A percentile compares a stretch with the other conserved stretches of the same genome.
Conservation (phyloP, 2,888 invertebrate genomes). For the Eilema depressum region DNA sequence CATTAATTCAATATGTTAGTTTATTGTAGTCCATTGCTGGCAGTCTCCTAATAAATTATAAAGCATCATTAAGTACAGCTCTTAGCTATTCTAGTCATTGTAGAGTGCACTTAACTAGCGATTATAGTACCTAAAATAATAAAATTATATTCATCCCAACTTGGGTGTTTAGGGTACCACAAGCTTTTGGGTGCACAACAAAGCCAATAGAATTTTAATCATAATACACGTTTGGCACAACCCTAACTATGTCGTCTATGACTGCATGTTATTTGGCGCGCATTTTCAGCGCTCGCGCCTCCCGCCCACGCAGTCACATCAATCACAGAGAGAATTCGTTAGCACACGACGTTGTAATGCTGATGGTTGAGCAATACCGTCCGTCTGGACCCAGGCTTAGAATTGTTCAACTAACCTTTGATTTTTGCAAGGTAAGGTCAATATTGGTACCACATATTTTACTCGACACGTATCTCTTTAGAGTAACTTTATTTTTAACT, state of each 20-base stretch:
- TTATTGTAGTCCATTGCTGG: too few relatives aligned
- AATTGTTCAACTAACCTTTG: constrained; percentile 55
- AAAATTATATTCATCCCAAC: too few relatives aligned
- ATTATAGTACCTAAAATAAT: too few relatives aligned
- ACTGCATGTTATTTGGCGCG: constrained; percentile 73
- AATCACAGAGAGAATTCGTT: constrained; percentile 74
- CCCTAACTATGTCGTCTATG: constrained; percentile 15
- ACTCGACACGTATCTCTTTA: too few relatives aligned
- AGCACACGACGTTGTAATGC: constrained; percentile 81
- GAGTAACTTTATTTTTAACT: too few relatives aligned
- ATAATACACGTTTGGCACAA: not conserved
- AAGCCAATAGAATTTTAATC: not conserved
- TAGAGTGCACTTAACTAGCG: too few relatives aligned
- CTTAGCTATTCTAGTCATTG: too few relatives aligned
- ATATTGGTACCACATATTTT: not conserved
- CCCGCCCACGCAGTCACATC: constrained; percentile 76
- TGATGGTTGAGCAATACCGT: constrained; percentile 72
- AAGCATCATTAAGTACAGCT: too few relatives aligned
- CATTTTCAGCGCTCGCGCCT: constrained; percentile 71
- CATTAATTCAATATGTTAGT: too few relatives aligned
- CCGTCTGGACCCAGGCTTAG: constrained; percentile 53
- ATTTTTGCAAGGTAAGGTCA: constrained; percentile 52
- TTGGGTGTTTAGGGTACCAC: too few relatives aligned
- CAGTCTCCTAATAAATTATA: too few relatives aligned
- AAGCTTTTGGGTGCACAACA: too few relatives aligned